These are phyloP conservation scores for Harpagoxenus sublaevis DNA, from an alignment of 2,888 invertebrate genomes.

Conservation along the genomic window DNA sequence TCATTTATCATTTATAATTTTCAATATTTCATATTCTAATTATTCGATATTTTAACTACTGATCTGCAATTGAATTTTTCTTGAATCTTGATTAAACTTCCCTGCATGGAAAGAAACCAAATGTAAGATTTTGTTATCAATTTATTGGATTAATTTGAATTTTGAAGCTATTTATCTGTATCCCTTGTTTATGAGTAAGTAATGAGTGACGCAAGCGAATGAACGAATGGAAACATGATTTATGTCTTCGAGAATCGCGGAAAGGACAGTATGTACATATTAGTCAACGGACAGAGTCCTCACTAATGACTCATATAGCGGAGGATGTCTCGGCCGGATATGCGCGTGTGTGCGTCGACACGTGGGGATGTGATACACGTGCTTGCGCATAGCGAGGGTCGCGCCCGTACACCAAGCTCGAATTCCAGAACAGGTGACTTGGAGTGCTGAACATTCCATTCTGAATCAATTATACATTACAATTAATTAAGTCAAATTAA, in stretches of 20 bases:
- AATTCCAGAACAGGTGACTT: conserved; percentile 48
- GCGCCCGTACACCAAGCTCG: conserved; percentile 26
- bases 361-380: conserved; percentile 42
- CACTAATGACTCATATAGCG: conserved; percentile 34
- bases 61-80: not conserved
- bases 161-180: not conserved
- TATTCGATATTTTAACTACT: not conserved
- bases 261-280: conserved; percentile 9
- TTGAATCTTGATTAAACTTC: not conserved
- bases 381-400: conserved; percentile 33
- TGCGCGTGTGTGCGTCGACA: conserved; percentile 27
- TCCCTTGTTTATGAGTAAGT: not conserved
- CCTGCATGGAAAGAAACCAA: not conserved
- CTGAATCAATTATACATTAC: not conserved
- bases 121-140: not conserved
- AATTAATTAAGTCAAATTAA: conserved; percentile 24
- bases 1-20: not conserved
- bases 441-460: conserved; percentile 21
- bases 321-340: conserved; percentile 44
- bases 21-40: not conserved
- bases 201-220: not conserved
- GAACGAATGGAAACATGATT: conserved; percentile 22
- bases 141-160: not conserved
- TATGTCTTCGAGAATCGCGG: not conserved
- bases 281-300: conserved; percentile 13